Conservation (phyloP, 1,140 invertebrate genomes). For the Zaprionus vittiger region DNA sequence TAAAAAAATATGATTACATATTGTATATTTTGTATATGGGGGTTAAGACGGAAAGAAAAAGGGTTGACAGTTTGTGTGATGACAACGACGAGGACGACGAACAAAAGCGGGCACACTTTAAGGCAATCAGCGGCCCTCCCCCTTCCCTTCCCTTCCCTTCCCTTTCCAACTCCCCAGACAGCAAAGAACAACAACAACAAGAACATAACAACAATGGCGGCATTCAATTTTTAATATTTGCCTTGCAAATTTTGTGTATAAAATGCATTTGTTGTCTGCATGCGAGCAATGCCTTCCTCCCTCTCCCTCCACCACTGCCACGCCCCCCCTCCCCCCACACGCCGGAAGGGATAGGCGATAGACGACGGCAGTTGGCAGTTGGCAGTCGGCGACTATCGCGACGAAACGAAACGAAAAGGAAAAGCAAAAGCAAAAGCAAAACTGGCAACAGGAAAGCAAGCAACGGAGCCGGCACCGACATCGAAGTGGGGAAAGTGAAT, state of each 20-base stretch:
- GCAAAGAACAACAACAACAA: slow-evolving; percentile 39
- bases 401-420: slow-evolving; percentile 14
- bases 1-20: slow-evolving; percentile 79
- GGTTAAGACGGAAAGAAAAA: slow-evolving; percentile 43
- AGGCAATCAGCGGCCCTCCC: slow-evolving; percentile 64
- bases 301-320: not conserved
- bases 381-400: slow-evolving; percentile 37
- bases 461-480: slow-evolving; percentile 30
- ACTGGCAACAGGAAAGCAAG: slow-evolving; percentile 32
- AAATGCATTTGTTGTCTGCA: slow-evolving; percentile 79
- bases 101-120: slow-evolving; percentile 59
- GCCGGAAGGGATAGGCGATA: slow-evolving; percentile 23
- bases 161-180: slow-evolving; percentile 28
- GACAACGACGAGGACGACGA: slow-evolving; percentile 12
- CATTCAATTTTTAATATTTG: slow-evolving; percentile 82
- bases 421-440: slow-evolving; percentile 45
- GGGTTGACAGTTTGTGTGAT: slow-evolving; percentile 66
- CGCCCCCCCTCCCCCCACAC: not conserved
- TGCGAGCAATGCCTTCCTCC: slow-evolving; percentile 30
- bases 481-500: slow-evolving; percentile 67
- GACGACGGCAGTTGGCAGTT: slow-evolving; percentile 9
- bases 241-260: slow-evolving; percentile 76
- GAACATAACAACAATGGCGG: slow-evolving; percentile 62
- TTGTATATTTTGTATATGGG: slow-evolving; percentile 44
- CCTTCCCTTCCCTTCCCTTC: slow-evolving; percentile 6